A percentile compares a stretch with the other conserved stretches of the same genome.
phyloP scores from a whole-genome alignment of 2,113 vertebrate genomes.

The Nothocercus julius region DNA sequence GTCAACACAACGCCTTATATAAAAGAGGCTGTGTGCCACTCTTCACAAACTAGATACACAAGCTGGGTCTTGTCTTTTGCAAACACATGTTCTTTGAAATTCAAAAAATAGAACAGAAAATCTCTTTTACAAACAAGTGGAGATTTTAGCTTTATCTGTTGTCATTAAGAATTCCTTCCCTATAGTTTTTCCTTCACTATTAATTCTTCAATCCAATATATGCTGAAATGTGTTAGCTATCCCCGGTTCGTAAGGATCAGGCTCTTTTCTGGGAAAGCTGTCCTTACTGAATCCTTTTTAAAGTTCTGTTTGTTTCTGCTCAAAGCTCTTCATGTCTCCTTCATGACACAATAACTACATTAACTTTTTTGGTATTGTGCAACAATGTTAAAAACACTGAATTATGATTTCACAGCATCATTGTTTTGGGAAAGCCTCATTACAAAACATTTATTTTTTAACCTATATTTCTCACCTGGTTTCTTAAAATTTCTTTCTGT shows the following conservation, averaged over 20 bases:
- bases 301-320: background rate
- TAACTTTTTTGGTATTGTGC: background rate
- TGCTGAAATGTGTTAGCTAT: background rate
- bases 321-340: background rate
- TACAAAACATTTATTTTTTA: background rate
- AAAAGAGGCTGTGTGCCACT: background rate
- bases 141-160: background rate
- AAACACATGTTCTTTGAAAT: background rate
- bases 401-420: background rate
- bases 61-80: background rate
- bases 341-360: background rate
- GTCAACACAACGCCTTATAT: background rate
- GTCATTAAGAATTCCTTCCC: background rate
- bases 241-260: background rate
- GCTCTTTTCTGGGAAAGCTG: background rate
- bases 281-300: background rate
- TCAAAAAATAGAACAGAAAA: background rate
- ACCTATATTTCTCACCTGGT: background rate
- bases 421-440: background rate
- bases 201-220: background rate
- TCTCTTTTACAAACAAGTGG: background rate
- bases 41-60: background rate
- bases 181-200: background rate
- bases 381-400: background rate
- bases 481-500: background rate